These are phyloP conservation scores for Rhimphoctona megacephalus DNA, from an alignment of 2,888 invertebrate species.

Conservation along the genomic window DNA sequence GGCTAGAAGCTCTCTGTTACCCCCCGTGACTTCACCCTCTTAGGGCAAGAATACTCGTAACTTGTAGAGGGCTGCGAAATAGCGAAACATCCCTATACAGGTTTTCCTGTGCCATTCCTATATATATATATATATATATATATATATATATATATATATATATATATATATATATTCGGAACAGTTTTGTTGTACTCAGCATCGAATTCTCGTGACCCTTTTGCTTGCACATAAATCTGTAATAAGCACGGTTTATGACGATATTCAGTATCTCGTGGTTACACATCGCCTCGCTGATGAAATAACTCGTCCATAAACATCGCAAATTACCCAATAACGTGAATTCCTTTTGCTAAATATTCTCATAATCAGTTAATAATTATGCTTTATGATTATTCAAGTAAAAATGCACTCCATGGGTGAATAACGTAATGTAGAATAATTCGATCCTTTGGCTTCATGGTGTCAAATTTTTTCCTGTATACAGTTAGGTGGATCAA, in stretches of 20 bases:
- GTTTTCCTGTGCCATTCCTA: constrained; percentile 6
- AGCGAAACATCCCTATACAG: constrained; percentile 54
- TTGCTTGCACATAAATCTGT: constrained; percentile 75
- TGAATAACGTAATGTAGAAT: background rate
- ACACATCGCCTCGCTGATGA: constrained; percentile 32
- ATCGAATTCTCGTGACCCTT: constrained; percentile 61
- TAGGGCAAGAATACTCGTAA: constrained; percentile 37
- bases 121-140: constrained; percentile 32
- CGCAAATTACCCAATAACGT: constrained; percentile 75
- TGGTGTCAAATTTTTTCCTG: background rate
- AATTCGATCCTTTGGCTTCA: background rate
- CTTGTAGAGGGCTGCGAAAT: constrained; percentile 37
- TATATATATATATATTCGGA: constrained; percentile 43
- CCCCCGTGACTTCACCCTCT: constrained; percentile 37
- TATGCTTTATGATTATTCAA: constrained; percentile 22
- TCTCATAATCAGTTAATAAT: constrained; percentile 44
- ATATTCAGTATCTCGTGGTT: constrained; percentile 65
- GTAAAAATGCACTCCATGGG: background rate
- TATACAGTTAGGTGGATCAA: constrained; percentile 16
- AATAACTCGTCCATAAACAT: constrained; percentile 67
- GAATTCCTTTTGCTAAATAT: constrained; percentile 20
- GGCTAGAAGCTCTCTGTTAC: constrained; percentile 74
- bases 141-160: constrained; percentile 37
- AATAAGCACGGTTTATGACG: constrained; percentile 76
- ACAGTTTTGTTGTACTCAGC: constrained; percentile 63